A percentile compares a stretch with the other conserved stretches of the same genome.
phyloP scores from a whole-genome alignment of 2,888 invertebrate species.

The Epinotia ramella region DNA sequence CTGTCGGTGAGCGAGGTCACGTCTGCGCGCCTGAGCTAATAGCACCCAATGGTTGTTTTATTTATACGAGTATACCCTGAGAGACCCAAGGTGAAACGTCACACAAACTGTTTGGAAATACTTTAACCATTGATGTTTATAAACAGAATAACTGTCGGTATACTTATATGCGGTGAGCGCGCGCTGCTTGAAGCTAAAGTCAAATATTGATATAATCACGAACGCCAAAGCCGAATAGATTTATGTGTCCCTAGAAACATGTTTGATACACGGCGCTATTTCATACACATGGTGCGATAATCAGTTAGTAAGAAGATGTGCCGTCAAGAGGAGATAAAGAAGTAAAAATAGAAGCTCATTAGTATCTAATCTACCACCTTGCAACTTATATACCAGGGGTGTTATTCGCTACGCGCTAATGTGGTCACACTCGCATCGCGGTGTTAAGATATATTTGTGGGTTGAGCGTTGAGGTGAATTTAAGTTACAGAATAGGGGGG shows the following conservation, averaged over 20 bases:
- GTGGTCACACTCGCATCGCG: no score
- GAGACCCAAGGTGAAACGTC: no score
- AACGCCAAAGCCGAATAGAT: background rate
- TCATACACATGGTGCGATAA: background rate
- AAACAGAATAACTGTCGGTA: slow-evolving; percentile 16
- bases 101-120: slow-evolving; percentile 33
- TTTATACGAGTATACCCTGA: no score
- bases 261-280: background rate
- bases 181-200: slow-evolving; percentile 19
- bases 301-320: background rate
- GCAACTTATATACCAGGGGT: no score
- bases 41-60: no score
- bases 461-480: no score
- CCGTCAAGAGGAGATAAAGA: background rate
- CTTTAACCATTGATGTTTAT: slow-evolving; percentile 9
- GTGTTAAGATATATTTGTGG: no score
- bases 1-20: no score
- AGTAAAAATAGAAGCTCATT: background rate
- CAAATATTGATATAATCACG: slow-evolving; percentile 36
- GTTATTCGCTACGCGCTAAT: no score
- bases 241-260: background rate
- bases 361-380: no score
- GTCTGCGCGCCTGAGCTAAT: no score
- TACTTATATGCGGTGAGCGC: background rate
- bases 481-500: no score